Evolutionary conservation across 2,888 invertebrate species (phyloP).

Genomic region (Ryuthela nishihirai): DNA sequence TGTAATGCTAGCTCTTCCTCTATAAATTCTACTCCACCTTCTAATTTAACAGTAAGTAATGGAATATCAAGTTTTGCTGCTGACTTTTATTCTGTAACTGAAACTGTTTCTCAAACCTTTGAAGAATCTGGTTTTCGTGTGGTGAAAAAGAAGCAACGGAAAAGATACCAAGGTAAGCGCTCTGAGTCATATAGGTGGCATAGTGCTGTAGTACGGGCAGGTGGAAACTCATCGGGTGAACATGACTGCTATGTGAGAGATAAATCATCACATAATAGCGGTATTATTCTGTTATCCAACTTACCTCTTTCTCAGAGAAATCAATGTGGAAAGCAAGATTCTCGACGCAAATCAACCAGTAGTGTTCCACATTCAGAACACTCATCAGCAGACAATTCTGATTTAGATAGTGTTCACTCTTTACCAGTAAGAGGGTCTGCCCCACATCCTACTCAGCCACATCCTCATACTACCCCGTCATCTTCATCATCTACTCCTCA

Average conservation of each 20-base stretch:
- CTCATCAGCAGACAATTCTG: slow-evolving; percentile 68
- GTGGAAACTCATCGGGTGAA: not conserved
- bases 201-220: not conserved
- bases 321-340: slow-evolving; percentile 34
- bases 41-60: too few species aligned
- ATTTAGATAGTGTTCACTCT: slow-evolving; percentile 79
- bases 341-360: slow-evolving; percentile 64
- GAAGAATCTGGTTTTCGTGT: slow-evolving; percentile 66
- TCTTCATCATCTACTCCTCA: slow-evolving; percentile 53
- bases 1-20: too few species aligned
- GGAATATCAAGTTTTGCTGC: slow-evolving; percentile 26
- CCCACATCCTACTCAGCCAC: slow-evolving; percentile 47
- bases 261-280: slow-evolving; percentile 6
- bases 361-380: slow-evolving; percentile 78
- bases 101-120: slow-evolving; percentile 13
- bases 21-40: too few species aligned
- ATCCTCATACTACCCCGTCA: slow-evolving; percentile 46
- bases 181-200: slow-evolving; percentile 27
- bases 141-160: slow-evolving; percentile 73
- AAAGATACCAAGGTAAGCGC: slow-evolving; percentile 24
- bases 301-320: slow-evolving; percentile 20
- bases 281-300: slow-evolving; percentile 29
- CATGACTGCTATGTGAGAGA: slow-evolving; percentile 8
- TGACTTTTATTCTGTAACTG: slow-evolving; percentile 28
- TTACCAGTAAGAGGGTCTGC: slow-evolving; percentile 62